Conservation (phyloP, 2,888 invertebrate genomes). For the Caenorhabditis parvicauda region DNA sequence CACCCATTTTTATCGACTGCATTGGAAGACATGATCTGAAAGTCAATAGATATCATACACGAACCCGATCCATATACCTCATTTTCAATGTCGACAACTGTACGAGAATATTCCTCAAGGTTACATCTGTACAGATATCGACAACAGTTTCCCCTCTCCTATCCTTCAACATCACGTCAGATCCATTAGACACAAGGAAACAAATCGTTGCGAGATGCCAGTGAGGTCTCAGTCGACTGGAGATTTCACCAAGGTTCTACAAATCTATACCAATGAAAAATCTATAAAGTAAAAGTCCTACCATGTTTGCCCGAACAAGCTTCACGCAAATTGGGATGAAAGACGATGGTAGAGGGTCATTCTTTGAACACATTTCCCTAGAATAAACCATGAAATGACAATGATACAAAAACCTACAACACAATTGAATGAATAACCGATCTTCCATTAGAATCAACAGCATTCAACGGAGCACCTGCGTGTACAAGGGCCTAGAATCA, state of each 20-base stretch:
- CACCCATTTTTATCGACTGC: slow-evolving; percentile 9
- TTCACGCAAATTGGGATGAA: slow-evolving; percentile 17
- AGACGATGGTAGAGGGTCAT: slow-evolving; percentile 6
- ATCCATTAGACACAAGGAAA: slow-evolving; percentile 33
- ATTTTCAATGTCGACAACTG: slow-evolving; percentile 19
- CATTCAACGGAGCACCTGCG: slow-evolving; percentile 22
- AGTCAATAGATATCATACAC: background rate
- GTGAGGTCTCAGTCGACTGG: slow-evolving; percentile 30
- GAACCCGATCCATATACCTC: background rate
- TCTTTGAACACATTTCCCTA: slow-evolving; percentile 17
- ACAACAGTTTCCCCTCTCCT: slow-evolving; percentile 17
- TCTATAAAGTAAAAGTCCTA: background rate
- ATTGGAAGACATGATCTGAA: slow-evolving; percentile 30
- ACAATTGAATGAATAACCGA: background rate
- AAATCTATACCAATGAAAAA: background rate
- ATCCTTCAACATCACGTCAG: slow-evolving; percentile 33
- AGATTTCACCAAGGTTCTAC: slow-evolving; percentile 37
- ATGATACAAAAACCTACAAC: background rate
- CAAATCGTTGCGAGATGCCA: slow-evolving; percentile 39
- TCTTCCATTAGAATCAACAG: slow-evolving; percentile 17
- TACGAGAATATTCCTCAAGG: slow-evolving; percentile 14
- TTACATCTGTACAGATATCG: slow-evolving; percentile 18
- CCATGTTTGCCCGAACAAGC: slow-evolving; percentile 20
- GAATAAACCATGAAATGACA: background rate
- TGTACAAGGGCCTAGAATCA: slow-evolving; percentile 19